These are phyloP conservation scores for Eupithecia subfuscata DNA, from an alignment of 2,888 invertebrate genomes.

Conservation along the genomic window DNA sequence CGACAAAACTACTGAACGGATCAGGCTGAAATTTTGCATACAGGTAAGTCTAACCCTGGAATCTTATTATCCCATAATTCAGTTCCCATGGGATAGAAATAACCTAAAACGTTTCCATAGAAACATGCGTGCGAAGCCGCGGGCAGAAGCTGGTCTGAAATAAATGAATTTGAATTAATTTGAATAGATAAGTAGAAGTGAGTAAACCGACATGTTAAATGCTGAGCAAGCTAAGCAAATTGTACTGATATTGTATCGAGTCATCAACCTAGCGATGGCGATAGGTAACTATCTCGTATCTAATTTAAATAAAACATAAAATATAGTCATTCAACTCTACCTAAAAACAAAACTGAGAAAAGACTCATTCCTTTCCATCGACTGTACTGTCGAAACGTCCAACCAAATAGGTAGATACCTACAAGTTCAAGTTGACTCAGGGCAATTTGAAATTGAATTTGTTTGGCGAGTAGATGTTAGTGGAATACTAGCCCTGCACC, in stretches of 20 bases:
- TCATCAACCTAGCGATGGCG: not conserved
- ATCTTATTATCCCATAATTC: too few relatives aligned
- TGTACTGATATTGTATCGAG: not conserved
- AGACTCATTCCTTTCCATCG: not conserved
- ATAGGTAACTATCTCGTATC: not conserved
- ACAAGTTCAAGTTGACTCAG: slow-evolving; percentile 68
- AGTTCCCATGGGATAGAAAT: too few relatives aligned
- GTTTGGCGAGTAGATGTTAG: slow-evolving; percentile 72
- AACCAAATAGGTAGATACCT: slow-evolving; percentile 40
- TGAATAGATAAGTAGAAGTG: not conserved
- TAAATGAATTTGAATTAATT: too few relatives aligned
- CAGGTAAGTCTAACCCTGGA: too few relatives aligned
- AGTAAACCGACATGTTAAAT: not conserved
- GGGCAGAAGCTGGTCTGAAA: too few relatives aligned
- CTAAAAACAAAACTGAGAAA: not conserved
- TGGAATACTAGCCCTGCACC: slow-evolving; percentile 65
- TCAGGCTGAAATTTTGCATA: too few relatives aligned
- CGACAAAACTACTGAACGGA: too few relatives aligned
- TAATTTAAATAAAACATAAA: not conserved
- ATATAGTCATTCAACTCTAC: not conserved
- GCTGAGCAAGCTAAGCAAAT: not conserved
- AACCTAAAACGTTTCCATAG: too few relatives aligned
- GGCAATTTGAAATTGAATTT: slow-evolving; percentile 73
- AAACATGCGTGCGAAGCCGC: too few relatives aligned
- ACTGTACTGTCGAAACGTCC: not conserved